phyloP scores from a whole-genome alignment of 2,888 invertebrate genomes.

The Empis stercorea region DNA sequence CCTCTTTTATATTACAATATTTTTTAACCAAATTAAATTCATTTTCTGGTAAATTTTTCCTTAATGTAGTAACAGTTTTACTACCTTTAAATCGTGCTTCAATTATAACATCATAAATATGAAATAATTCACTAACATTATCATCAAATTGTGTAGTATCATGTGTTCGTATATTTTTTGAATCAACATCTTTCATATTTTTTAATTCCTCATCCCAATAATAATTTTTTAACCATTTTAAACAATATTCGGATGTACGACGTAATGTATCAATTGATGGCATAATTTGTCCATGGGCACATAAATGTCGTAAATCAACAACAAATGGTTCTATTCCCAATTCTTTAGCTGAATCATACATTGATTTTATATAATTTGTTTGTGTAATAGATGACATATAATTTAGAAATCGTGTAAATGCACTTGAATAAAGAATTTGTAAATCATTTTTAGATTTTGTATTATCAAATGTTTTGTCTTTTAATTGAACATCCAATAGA shows the following conservation, averaged over 20 bases:
- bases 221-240: constrained; percentile 29
- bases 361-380: constrained; percentile 24
- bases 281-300: constrained; percentile 31
- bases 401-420: constrained; percentile 33
- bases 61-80: constrained; percentile 14
- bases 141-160: constrained; percentile 22
- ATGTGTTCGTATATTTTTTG: constrained; percentile 20
- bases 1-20: constrained; percentile 12
- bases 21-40: constrained; percentile 20
- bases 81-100: constrained; percentile 18
- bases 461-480: constrained; percentile 16
- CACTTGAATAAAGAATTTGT: constrained; percentile 26
- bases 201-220: constrained; percentile 28
- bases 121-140: constrained; percentile 18
- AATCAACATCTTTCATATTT: constrained; percentile 23
- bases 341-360: constrained; percentile 31
- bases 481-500: constrained; percentile 26
- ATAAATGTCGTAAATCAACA: constrained; percentile 32
- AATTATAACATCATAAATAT: constrained; percentile 25
- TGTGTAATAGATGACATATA: constrained; percentile 36
- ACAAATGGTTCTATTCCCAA: constrained; percentile 32
- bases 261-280: constrained; percentile 27
- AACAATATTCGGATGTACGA: constrained; percentile 23
- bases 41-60: constrained; percentile 20
- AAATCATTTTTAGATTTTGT: constrained; percentile 14